phyloP scores from a whole-genome alignment of 2,888 invertebrate genomes.

The Apamea anceps region DNA sequence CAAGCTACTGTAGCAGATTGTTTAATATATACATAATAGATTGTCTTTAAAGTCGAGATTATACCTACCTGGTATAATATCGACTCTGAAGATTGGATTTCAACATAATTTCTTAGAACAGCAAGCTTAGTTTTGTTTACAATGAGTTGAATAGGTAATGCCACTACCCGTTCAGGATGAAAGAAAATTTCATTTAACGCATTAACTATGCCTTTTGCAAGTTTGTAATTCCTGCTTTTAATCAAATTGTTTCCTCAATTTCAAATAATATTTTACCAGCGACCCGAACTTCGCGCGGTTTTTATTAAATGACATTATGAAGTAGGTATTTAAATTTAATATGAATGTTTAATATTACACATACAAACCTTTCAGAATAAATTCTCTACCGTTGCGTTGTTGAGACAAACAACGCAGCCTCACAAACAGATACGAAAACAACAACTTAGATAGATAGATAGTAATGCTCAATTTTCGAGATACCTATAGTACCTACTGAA shows the following conservation, averaged over 20 bases:
- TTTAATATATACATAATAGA: not conserved
- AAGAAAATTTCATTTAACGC: constrained; percentile 26
- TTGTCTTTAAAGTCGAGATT: not conserved
- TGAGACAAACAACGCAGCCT: not conserved
- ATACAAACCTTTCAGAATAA: not conserved
- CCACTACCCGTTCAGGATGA: not conserved
- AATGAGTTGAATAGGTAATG: constrained; percentile 1
- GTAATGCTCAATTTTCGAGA: constrained; percentile 2
- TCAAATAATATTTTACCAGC: not conserved
- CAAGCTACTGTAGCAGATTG: not conserved
- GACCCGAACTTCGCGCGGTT: too few relatives aligned
- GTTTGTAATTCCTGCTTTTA: constrained; percentile 8
- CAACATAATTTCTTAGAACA: constrained; percentile 5
- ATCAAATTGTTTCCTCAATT: constrained; percentile 16
- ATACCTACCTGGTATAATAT: not conserved
- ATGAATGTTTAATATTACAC: not conserved
- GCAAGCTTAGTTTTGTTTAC: constrained; percentile 13
- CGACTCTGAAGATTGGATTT: constrained; percentile 10
- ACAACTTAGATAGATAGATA: not conserved
- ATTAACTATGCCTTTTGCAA: constrained; percentile 4
- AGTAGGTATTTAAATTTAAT: too few relatives aligned
- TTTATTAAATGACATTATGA: not conserved
- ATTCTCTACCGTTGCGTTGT: too few relatives aligned
- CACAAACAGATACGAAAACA: not conserved
- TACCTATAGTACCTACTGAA: not conserved